Evolutionary conservation across 2,113 vertebrate genomes (phyloP), one percentile per base, ranked within the genome.

Genomic region (Caranx ignobilis): DNA sequence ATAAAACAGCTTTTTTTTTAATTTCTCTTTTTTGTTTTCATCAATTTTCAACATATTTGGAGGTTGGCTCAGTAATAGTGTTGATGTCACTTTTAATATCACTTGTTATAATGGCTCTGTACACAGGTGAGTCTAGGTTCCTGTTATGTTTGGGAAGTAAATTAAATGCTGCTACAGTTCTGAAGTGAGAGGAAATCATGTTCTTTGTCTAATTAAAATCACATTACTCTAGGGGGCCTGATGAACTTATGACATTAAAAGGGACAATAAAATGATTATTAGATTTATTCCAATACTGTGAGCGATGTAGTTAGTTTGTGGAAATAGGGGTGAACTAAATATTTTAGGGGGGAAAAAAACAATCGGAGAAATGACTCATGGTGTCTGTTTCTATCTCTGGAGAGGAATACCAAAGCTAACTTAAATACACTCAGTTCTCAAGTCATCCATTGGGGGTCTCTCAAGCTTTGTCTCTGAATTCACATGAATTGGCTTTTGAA

Each of bases 401-500:
- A 39, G 35, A 35, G 18, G 3, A 56, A 43, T 15, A 35, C 10
- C 18, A 11, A 45, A 3, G 9, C n/a, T 4, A 31, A 34, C 3
- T 18, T 37, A 11, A 57, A 6, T 8, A 19, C 3, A 6, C 39
- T 60, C 68, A 88, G 11, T 90, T 79, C 72, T 74, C 31, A 35
- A n/a, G 26, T 68, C 0, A 32, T 78, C 89, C 90, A 87, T 11
- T 55, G 48, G 92, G 43, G 83, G 92, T 71, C 91, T 54, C 84
- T 82, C 39, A 72, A 35, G 15, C 12, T 50, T 66, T 11, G 41
- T 74, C 7, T 77, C 6, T 89, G 55, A 84, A 54, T 34, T 59
- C 18, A 73, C 41, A 34, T 5, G 4, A 9, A 34, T 1, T 43
- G 11, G 9, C 11, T 18, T 41, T 2, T 26, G 41, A 5, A 52